A percentile compares a stretch with the other conserved stretches of the same genome.
These are phyloP conservation scores for Mystacides longicornis DNA, from an alignment of 2,888 invertebrate genomes.

Conservation along the genomic window DNA sequence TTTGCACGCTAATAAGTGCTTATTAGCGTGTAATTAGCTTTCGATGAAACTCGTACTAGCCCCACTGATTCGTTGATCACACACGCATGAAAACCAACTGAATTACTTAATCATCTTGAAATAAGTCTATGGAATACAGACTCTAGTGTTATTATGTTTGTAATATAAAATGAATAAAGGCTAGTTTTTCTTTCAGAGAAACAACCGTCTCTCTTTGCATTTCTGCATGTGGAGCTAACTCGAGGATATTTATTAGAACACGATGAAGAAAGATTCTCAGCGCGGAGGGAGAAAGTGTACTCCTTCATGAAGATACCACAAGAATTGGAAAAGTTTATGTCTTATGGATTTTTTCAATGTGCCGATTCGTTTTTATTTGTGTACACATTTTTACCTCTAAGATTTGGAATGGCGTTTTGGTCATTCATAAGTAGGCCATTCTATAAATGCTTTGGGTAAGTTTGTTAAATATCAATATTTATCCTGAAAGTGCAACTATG, in stretches of 20 bases:
- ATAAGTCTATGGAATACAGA: too few relatives aligned
- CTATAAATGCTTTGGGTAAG: slow-evolving; percentile 65
- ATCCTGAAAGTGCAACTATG: too few relatives aligned
- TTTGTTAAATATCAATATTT: too few relatives aligned
- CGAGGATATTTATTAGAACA: slow-evolving; percentile 90
- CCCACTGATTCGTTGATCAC: too few relatives aligned
- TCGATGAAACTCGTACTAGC: too few relatives aligned
- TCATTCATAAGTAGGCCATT: slow-evolving; percentile 68
- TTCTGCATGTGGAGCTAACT: slow-evolving; percentile 80
- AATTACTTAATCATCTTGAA: too few relatives aligned
- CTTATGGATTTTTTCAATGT: slow-evolving; percentile 91
- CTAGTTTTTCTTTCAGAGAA: slow-evolving; percentile 31
- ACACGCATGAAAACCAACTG: too few relatives aligned
- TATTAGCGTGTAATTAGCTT: too few relatives aligned
- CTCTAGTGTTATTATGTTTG: too few relatives aligned
- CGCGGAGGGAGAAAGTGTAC: slow-evolving; percentile 90
- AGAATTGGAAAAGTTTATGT: slow-evolving; percentile 88
- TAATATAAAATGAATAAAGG: too few relatives aligned
- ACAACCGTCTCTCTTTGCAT: slow-evolving; percentile 52
- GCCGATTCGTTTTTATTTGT: slow-evolving; percentile 96
- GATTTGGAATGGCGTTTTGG: slow-evolving; percentile 83
- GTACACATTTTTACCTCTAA: slow-evolving; percentile 92
- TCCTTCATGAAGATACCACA: slow-evolving; percentile 93
- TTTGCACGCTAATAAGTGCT: too few relatives aligned
- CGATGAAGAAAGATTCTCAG: slow-evolving; percentile 91